These are phyloP conservation scores for Ylistrum balloti DNA, from an alignment of 1,140 invertebrate species.

Conservation along the genomic window DNA sequence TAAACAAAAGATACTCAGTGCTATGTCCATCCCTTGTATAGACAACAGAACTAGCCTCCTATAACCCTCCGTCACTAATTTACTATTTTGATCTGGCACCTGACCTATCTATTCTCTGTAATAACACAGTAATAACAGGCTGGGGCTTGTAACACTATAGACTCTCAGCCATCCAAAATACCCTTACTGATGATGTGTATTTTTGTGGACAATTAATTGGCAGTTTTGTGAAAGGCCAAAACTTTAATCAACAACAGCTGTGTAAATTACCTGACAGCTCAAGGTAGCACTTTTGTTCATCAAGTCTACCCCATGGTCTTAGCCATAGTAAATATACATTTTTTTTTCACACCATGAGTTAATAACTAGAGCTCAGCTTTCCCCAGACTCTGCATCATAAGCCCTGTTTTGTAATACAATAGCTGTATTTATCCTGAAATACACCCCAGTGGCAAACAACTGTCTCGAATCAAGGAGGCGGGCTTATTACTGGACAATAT, in stretches of 20 bases:
- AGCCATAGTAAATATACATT: neutral
- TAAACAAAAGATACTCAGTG: neutral
- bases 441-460: too few species aligned
- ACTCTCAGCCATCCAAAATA: neutral
- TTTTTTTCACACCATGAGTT: neutral
- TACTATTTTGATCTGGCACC: neutral
- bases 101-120: neutral
- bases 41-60: neutral
- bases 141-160: neutral
- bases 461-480: too few species aligned
- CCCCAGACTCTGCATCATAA: neutral
- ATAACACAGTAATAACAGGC: neutral
- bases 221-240: neutral
- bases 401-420: too few species aligned
- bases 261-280: slow-evolving; percentile 33
- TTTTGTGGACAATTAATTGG: neutral
- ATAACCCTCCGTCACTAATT: neutral
- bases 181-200: neutral
- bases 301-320: neutral
- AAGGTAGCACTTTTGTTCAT: slow-evolving; percentile 3
- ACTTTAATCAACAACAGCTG: slow-evolving; percentile 20
- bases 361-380: neutral
- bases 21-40: neutral
- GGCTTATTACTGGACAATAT: too few species aligned
- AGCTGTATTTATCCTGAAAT: too few species aligned